Evolutionary conservation across 1,140 invertebrate species (phyloP).

Genomic region (Capitella teleta): DNA sequence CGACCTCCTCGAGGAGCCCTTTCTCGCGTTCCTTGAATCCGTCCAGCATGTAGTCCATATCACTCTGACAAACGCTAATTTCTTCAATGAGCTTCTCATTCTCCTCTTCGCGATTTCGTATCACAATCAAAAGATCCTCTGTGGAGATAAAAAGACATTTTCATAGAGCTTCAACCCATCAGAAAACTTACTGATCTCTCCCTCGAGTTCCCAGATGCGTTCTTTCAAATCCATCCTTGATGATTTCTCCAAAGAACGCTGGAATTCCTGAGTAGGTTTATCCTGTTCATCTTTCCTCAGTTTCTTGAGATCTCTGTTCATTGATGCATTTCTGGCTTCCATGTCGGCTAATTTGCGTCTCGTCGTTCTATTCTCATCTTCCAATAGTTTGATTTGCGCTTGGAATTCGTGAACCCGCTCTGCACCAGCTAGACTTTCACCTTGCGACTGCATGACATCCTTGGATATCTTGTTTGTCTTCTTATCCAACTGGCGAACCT

Average conservation of each 20-base stretch:
- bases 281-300: conserved; percentile 1
- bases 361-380: conserved; percentile 14
- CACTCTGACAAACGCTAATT: conserved; percentile 3
- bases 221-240: conserved; percentile 18
- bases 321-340: conserved; percentile 14
- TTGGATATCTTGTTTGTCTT: conserved; percentile 16
- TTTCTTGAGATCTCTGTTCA: conserved; percentile 6
- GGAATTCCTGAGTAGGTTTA: conserved; percentile 5
- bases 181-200: conserved; percentile 35
- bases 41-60: conserved; percentile 11
- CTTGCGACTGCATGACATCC: conserved; percentile 2
- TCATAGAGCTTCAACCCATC: no score
- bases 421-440: conserved; percentile 8
- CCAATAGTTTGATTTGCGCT: conserved; percentile 12
- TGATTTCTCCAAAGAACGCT: neutral
- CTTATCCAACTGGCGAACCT: conserved; percentile 50
- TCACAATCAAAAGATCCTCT: conserved; percentile 2
- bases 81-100: conserved; percentile 9
- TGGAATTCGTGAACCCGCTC: conserved; percentile 24
- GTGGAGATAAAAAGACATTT: no score
- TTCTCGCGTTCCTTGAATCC: conserved; percentile 10
- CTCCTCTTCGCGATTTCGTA: conserved; percentile 8
- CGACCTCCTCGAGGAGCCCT: conserved; percentile 12
- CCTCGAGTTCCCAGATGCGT: conserved; percentile 29
- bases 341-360: conserved; percentile 16